Evolutionary conservation across 2,113 vertebrate genomes (phyloP), one percentile per base, ranked within the genome.

Genomic region (Phalacrocorax pelagicus): DNA sequence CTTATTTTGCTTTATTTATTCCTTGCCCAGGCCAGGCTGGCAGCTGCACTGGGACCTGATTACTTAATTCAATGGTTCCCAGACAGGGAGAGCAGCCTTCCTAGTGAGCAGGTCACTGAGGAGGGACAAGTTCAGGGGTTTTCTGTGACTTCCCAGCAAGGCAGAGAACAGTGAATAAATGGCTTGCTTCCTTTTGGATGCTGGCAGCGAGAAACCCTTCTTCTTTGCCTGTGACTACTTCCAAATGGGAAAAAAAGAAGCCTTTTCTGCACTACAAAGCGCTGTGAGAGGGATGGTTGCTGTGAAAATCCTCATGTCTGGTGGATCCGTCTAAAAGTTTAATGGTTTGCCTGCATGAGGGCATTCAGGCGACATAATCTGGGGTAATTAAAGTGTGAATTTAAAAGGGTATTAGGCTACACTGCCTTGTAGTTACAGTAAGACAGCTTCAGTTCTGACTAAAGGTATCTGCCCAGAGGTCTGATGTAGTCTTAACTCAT

Each of bases 1-100:
- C 44, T 73, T 84, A 27, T 73, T 92, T 81, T 73, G 69, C 44
- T 27, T 27, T 73, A 69, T 88, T 94, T 91, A 82, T 87, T 27
- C 81, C 58, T 59, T 72, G 32, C 21, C 79, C 40, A 46, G 59
- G 12, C 42, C 44, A 15, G 63, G 46, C 79, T 90, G 94, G 86
- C 81, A 70, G 54, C 59, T 72, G 73, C 63, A 44, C n/a, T 72
- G 81, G 69, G 74, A 84, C 32, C n/a, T 2, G 29, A 49, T 46
- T 77, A 55, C 71, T 87, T 59, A 72, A 87, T 77, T 62, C 58
- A 12, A 8, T 44, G 27, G 26, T 40, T 94, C 74, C 86, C 79
- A 81, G 78, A 12, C 20, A 15, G 24, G 14, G 67, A 66, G 36
- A 81, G 21, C 57, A 42, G 63, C 19, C 34, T 87, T 51, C 52